Conservation (phyloP, 2,113 vertebrate genomes). For the Ciconia stormi region DNA sequence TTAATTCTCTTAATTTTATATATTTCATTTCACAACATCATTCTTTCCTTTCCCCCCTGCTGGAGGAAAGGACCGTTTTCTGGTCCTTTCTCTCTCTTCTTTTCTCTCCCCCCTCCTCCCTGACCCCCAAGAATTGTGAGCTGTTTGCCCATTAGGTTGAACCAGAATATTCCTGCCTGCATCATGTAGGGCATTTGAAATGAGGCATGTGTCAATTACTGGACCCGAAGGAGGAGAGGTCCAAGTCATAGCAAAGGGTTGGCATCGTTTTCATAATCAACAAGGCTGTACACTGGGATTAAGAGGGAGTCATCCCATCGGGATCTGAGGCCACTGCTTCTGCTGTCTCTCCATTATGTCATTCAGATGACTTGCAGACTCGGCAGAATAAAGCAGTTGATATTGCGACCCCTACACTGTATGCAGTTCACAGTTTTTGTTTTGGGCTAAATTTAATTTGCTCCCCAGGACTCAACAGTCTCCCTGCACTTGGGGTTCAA, state of each 20-base stretch:
- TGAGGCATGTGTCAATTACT: background rate
- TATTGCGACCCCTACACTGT: background rate
- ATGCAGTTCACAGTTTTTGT: background rate
- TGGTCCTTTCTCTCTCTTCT: background rate
- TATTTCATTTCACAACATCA: background rate
- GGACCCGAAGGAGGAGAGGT: background rate
- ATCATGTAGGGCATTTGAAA: background rate
- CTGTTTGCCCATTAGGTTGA: background rate
- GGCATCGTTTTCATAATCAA: background rate
- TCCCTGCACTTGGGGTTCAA: background rate
- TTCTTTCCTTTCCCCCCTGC: background rate
- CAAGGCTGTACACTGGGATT: background rate
- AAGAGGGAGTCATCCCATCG: background rate
- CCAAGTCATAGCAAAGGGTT: background rate
- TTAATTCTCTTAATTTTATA: background rate
- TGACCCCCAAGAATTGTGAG: background rate
- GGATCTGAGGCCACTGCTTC: background rate
- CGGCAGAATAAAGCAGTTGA: background rate
- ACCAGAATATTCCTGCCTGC: background rate
- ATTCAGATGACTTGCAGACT: background rate
- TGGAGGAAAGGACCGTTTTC: background rate
- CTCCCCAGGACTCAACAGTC: background rate
- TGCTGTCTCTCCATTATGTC: background rate
- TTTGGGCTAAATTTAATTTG: background rate
- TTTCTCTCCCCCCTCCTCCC: background rate